Conservation (phyloP, 2,888 invertebrate genomes). For the Piscicola geometra region DNA sequence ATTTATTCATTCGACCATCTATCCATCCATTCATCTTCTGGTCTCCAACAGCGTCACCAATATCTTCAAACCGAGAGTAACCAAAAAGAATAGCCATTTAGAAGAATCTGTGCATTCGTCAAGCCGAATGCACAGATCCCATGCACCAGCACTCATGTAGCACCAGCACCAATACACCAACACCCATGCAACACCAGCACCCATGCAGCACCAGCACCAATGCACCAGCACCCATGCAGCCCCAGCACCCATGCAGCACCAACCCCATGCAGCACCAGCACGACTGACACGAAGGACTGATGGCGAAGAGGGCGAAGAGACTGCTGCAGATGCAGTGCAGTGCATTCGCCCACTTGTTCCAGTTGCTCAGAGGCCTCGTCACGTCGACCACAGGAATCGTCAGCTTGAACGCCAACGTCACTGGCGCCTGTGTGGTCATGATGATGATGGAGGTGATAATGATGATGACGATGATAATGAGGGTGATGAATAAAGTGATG, state of each 20-base stretch:
- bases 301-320: conserved; percentile 54
- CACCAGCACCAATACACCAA: not conserved
- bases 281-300: conserved; percentile 41
- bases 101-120: no score
- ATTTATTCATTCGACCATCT: no score
- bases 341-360: conserved; percentile 62
- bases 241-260: not conserved
- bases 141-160: not conserved
- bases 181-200: not conserved
- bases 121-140: no score
- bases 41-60: no score
- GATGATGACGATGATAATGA: no score
- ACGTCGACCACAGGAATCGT: conserved; percentile 62
- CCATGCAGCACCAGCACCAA: not conserved
- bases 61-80: no score
- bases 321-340: conserved; percentile 60
- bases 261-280: no score
- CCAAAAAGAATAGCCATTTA: no score
- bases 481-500: no score
- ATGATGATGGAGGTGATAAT: no score
- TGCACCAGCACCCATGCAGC: not conserved
- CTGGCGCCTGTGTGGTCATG: conserved; percentile 56
- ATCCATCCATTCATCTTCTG: no score
- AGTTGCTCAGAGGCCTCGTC: conserved; percentile 57
- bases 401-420: conserved; percentile 59